phyloP scores from a whole-genome alignment of 2,888 invertebrate species.

The Platycnemis pennipes region DNA sequence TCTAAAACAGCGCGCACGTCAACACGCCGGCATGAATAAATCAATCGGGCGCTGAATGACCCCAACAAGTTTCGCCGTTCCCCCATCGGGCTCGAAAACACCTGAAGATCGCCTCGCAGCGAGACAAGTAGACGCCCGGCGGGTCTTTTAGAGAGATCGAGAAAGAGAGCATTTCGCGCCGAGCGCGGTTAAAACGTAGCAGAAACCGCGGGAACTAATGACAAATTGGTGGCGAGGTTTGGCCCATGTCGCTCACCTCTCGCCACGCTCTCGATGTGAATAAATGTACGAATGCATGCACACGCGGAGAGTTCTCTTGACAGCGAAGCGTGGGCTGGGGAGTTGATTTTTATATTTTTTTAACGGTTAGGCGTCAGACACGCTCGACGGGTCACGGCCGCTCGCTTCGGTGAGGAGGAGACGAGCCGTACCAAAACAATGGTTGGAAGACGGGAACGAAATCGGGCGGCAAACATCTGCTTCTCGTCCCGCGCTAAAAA shows the following conservation, averaged over 20 bases:
- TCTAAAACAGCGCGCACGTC: background rate
- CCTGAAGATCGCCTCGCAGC: background rate
- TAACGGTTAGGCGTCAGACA: background rate
- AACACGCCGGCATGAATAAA: background rate
- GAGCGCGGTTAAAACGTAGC: background rate
- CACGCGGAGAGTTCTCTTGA: background rate
- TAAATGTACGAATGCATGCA: background rate
- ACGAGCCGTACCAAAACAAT: background rate
- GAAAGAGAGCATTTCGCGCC: background rate
- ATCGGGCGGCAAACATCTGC: background rate
- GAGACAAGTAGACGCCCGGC: background rate
- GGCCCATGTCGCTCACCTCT: no score
- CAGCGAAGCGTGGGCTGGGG: background rate
- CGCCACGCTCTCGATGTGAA: no score
- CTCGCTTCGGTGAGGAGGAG: background rate
- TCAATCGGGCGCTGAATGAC: background rate
- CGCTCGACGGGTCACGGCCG: constrained; percentile 11
- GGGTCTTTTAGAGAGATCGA: background rate
- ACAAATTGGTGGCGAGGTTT: no score
- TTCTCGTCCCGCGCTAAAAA: background rate
- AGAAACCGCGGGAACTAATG: no score
- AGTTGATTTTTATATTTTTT: background rate
- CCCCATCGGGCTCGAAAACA: background rate
- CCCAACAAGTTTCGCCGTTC: background rate
- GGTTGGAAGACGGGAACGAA: background rate